These are phyloP conservation scores for Perdix hodgsoniae DNA, from an alignment of 2,797 vertebrate genomes.

Conservation along the genomic window DNA sequence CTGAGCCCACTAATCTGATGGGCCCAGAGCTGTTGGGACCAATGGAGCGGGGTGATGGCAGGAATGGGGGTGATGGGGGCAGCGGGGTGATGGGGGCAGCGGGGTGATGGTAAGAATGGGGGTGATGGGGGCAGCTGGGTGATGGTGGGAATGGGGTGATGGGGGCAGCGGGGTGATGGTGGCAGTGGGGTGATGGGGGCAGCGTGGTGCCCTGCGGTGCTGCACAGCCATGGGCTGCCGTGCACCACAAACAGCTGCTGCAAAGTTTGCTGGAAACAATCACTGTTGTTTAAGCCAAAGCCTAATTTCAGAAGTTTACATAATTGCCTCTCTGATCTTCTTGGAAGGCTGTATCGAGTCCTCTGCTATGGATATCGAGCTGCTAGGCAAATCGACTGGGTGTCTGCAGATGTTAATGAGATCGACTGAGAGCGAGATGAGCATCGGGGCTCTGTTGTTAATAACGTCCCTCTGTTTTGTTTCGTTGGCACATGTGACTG, in stretches of 20 bases:
- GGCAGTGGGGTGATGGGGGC: too few species aligned
- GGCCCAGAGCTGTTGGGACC: not conserved
- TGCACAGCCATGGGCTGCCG: not conserved
- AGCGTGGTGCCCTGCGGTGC: fast-evolving
- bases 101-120: not conserved
- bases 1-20: not conserved
- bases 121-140: too few species aligned
- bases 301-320: not conserved
- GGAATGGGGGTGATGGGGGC: not conserved
- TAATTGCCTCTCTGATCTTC: not conserved
- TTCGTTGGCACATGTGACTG: not conserved
- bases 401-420: not conserved
- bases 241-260: fast-evolving
- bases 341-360: not conserved
- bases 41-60: fast-evolving
- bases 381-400: not conserved
- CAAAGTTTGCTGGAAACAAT: not conserved
- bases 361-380: not conserved
- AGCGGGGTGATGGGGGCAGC: too few species aligned
- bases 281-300: not conserved
- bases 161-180: too few species aligned
- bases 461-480: not conserved
- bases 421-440: fast-evolving
- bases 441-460: not conserved
- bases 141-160: not conserved